Evolutionary conservation across 1,140 invertebrate species (phyloP).

Genomic region (Drosophila persimilis): DNA sequence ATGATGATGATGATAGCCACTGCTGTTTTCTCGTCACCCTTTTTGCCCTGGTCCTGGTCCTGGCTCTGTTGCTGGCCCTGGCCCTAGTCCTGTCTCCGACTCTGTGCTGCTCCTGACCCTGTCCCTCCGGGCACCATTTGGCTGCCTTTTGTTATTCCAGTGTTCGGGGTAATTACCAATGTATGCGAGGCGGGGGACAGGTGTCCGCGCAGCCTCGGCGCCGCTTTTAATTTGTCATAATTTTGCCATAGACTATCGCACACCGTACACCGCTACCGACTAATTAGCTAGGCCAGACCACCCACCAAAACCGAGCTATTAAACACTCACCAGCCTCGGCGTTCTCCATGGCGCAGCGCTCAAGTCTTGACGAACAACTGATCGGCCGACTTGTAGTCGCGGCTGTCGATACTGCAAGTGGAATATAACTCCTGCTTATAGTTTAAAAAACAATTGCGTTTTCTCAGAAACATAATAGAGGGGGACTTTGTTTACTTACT

Average conservation of each 20-base stretch:
- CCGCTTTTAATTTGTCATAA: slow-evolving; percentile 74
- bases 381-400: too few species aligned
- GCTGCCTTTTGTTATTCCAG: slow-evolving; percentile 47
- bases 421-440: too few species aligned
- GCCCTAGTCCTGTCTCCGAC: neutral
- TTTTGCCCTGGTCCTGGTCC: slow-evolving; percentile 38
- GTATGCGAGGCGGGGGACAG: neutral
- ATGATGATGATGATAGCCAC: slow-evolving; percentile 13
- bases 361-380: too few species aligned
- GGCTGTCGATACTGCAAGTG: too few species aligned
- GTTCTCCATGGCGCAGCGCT: too few species aligned
- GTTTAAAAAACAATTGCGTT: too few species aligned
- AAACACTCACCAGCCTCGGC: too few species aligned
- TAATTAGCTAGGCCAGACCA: slow-evolving; percentile 27
- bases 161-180: slow-evolving; percentile 61
- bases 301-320: neutral
- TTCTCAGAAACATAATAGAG: too few species aligned
- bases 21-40: slow-evolving; percentile 74
- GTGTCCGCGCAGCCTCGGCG: slow-evolving; percentile 22
- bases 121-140: slow-evolving; percentile 24
- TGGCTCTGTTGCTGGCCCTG: too few species aligned
- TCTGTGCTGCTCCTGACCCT: neutral
- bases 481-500: too few species aligned
- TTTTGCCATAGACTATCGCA: slow-evolving; percentile 27
- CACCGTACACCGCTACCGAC: neutral